Percentiles rank a stretch among this genome's conserved stretches.
These are phyloP conservation scores for Halictus rubicundus DNA, from an alignment of 1,140 invertebrate genomes.

Conservation along the genomic window DNA sequence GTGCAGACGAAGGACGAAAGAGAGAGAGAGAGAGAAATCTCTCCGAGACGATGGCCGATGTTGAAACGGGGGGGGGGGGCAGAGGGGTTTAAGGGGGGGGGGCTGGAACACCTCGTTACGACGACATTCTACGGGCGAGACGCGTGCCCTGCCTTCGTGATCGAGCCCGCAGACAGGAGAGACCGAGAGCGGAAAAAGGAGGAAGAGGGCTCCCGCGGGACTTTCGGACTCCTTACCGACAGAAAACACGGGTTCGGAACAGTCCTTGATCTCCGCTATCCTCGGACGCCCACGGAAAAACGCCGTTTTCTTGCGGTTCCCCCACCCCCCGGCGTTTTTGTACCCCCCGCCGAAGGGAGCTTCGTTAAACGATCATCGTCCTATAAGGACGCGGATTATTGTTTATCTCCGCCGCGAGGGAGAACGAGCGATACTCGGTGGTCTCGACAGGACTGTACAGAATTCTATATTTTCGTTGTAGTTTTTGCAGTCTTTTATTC, in stretches of 20 bases:
- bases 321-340: conserved; percentile 3
- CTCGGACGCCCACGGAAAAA: conserved; percentile 24
- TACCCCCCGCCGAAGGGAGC: not conserved
- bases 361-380: not conserved
- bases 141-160: conserved; percentile 80
- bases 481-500: too few relatives aligned
- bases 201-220: conserved; percentile 60
- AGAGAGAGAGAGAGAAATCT: conserved; percentile 13
- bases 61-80: not conserved
- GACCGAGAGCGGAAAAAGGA: conserved; percentile 62
- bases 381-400: conserved; percentile 1
- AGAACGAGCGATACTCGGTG: too few relatives aligned
- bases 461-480: too few relatives aligned
- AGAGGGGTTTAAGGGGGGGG: not conserved
- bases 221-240: conserved; percentile 59
- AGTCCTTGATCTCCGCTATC: not conserved
- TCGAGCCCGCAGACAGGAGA: conserved; percentile 66
- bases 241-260: conserved; percentile 52
- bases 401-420: too few relatives aligned
- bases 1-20: conserved; percentile 43
- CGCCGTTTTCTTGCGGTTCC: not conserved
- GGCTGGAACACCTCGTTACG: conserved; percentile 75
- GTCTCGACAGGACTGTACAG: too few relatives aligned
- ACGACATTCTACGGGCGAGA: conserved; percentile 78
- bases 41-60: conserved; percentile 23